Evolutionary conservation across 2,888 invertebrate species (phyloP), one percentile per base, ranked within the genome.

Genomic region (Synergus laeviventris): DNA sequence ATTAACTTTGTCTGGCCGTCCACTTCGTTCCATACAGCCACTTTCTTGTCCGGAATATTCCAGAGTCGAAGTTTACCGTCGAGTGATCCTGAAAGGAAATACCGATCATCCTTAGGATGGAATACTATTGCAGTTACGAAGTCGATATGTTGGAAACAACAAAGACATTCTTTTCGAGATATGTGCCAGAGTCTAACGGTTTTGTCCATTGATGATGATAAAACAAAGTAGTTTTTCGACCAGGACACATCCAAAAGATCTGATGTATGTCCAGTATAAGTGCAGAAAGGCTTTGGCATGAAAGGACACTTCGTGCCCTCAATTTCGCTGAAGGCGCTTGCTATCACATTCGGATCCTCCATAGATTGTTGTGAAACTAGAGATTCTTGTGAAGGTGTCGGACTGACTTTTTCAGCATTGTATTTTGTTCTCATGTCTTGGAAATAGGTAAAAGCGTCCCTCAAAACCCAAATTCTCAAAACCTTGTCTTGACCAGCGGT

Each of bases 31-130:
- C 99, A 99, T 9, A 98, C 95, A 0, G 98, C 98, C 9, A 99
- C 99, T 92, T 98, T 98, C 91, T 99, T 99, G 90, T 99, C 99
- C 0, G 99, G 99, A 88, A 99, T 99, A 91, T 99, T 98, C 99
- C 99, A 99, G 9, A 99, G 92, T n/a, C 99, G 93, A 73, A 99
- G 92, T 91, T 99, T 99, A 1, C 99, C 99, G 91, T 99, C 99
- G 66, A 99, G 92, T 24, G 98, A 98, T 18, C 99, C 99, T 78
- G 98, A 99, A 49, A 99, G 92, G 91, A 99, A 99, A 91, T 99
- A 95, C 38, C 96, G 92, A 89, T 97, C 97, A 86, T 97, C 97
- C 76, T 96, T 93, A 1, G 99, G 99, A 92, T 99, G 98, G 91
- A 99, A 99, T 75, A 97, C 99, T 86, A 99, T 99, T 0, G 99